Base-by-base conservation (phyloP, 1,140 invertebrate species). In the Rhagoletis zephyria region DNA sequence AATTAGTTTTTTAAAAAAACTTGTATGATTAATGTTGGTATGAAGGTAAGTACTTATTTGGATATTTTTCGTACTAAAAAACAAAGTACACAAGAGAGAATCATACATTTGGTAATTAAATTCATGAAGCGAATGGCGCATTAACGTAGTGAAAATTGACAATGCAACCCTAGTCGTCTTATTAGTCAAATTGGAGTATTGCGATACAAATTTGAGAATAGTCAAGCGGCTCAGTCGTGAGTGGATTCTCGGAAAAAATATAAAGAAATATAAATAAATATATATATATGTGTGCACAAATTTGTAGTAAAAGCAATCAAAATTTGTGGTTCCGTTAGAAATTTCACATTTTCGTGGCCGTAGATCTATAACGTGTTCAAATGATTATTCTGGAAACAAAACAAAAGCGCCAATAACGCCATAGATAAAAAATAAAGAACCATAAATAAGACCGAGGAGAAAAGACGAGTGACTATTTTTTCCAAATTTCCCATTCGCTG, bases 191-290 rank as follows among this genome's bases (percentile, higher is more conserved):
- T 81, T 81, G 48, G 74, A 81, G 45, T 81, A 30, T 67, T 81
- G 48, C 48, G 56, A 48, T 81, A 81, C 16, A 81, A 81, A 42
- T 81, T 81, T 81, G 74, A 81, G 74, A 81, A 81, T 81, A 16
- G 16, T 81, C 19, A 42, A 81, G 48, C 51, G 48, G 16, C 10
- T 51, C 48, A 9, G 74, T 51, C 56, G 74, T 81, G 74, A 81
- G 45, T 81, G 67, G 45, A 45, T 81, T 59, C 56, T 81, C 74
- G 14, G 48, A 48, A 81, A 81, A 81, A 81, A 56, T 81, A 81
- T 81, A 81, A 56, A 81, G 9, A 63, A 4, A 51, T 74, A 48
- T 14, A 30, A 56, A 56, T 42, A 81, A 74, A 48, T 74, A 30
- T 56, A 56, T 30, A 81, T 81, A 56, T 81, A 16, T 45, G 74